Base-by-base conservation (phyloP, 2,113 vertebrate species). In the Calyptommatus sinebrachiatus region DNA sequence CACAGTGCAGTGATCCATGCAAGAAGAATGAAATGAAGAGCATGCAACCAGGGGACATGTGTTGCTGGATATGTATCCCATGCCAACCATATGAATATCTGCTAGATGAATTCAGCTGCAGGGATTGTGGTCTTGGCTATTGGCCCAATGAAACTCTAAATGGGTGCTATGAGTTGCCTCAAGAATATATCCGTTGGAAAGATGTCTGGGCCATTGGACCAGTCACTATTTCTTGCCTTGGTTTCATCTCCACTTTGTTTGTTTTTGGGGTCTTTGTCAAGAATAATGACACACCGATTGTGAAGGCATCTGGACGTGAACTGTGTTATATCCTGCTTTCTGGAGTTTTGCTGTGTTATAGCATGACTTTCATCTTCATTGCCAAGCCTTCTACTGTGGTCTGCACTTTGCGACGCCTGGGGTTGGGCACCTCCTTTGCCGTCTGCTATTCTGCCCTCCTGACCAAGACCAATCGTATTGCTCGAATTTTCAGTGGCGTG, bases 31-130 rank as follows among this genome's bases (percentile, higher is more conserved):
- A 99, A 89, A 95, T 99, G 77, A 99, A 99, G 91, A 99, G 98
- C 76, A 97, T 98, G 95, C 98, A 99, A 91, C 98, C 98, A 0
- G 98, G 98, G 1, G 98, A 99, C 50, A 97, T 98, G n/a, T 99
- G 98, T 92, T 99, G 98, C 90, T 99, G 98, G 98, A 96, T 99
- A 89, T 99, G 98, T 87, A 99, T 98, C 72, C 96, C 97, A 14
- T 99, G 98, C 90, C 98, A 99, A 90, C 93, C 97, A 31, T 98
- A 97, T 0, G 97, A 99, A 89, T 99, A 97, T 88, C 93, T 99
- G 79, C 91, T 94, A 71, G 97, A 99, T 7, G 97, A 99, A 87
- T 98, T 98, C 92, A 98, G 97, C 80, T 99, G 98, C 62, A 95
- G 96, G 18, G 97, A 98, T 90, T 99, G 98, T 0, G 95, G 95